A percentile compares a stretch with the other conserved stretches of the same genome.
These are phyloP conservation scores for Chrysaora quinquecirrha DNA, from an alignment of 30 jellyfish, hydroid and myxozoan species.

Conservation along the genomic window DNA sequence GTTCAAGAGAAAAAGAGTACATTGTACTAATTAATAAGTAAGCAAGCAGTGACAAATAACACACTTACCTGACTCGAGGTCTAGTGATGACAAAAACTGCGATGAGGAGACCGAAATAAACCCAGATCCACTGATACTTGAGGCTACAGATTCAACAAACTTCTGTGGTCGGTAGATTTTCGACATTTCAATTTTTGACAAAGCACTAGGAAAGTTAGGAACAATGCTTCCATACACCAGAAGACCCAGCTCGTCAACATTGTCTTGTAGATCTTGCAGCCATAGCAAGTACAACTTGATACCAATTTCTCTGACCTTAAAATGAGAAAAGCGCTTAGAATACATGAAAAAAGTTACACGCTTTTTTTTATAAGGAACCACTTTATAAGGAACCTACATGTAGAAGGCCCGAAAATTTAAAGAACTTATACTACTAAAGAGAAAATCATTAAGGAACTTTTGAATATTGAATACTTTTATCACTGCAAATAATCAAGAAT, in stretches of 20 bases:
- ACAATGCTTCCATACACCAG: slow-evolving; percentile 88
- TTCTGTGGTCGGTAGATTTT: slow-evolving; percentile 56
- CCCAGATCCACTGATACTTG: slow-evolving; percentile 81
- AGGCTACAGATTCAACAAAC: slow-evolving; percentile 51
- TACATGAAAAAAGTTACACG: no score
- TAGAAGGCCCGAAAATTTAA: no score
- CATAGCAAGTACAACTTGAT: slow-evolving; percentile 78
- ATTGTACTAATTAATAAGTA: no score
- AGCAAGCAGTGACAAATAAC: neutral
- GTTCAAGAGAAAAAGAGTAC: no score
- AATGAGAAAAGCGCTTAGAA: no score
- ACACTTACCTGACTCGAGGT: slow-evolving; percentile 77
- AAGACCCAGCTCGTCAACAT: slow-evolving; percentile 80
- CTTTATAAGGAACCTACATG: no score
- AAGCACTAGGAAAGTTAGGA: slow-evolving; percentile 88
- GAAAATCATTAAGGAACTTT: no score
- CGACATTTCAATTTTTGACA: slow-evolving; percentile 46
- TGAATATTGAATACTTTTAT: no score
- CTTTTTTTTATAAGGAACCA: no score
- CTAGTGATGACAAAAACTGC: slow-evolving; percentile 51
- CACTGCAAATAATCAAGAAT: no score
- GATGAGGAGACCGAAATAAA: slow-evolving; percentile 42
- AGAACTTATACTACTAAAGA: no score
- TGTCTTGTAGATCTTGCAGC: slow-evolving; percentile 92
- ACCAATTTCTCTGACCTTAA: slow-evolving; percentile 89